These are phyloP conservation scores for Eremophila alpestris DNA, from an alignment of 2,797 vertebrate genomes.

Conservation along the genomic window DNA sequence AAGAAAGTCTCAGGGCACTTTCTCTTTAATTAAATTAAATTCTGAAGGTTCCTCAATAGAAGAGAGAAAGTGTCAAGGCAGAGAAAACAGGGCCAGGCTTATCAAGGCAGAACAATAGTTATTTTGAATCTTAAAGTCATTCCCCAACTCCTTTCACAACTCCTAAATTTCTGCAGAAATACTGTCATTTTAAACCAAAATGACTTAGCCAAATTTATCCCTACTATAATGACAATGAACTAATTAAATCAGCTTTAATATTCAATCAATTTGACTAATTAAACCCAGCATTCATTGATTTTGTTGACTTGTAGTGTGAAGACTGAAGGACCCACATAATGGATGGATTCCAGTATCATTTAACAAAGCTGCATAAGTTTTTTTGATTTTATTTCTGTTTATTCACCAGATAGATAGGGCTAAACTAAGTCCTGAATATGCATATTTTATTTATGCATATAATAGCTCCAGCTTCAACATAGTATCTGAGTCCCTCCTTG, in stretches of 20 bases:
- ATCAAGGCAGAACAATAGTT: neutral
- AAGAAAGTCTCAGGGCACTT: neutral
- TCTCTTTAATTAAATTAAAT: conserved; percentile 25
- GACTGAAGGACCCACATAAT: neutral
- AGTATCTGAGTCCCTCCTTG: neutral
- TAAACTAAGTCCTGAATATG: neutral
- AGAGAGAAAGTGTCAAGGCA: neutral
- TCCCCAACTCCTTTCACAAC: neutral
- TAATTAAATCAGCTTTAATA: conserved; percentile 13
- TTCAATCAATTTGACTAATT: neutral
- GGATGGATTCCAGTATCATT: neutral
- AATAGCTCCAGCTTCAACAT: neutral
- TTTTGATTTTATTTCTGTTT: neutral
- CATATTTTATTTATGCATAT: neutral
- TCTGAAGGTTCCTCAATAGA: neutral
- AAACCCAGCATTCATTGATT: neutral
- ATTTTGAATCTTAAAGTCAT: neutral
- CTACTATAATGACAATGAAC: neutral
- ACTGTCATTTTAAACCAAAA: neutral
- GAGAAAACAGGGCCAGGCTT: neutral
- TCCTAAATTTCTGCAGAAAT: neutral
- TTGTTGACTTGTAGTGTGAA: neutral
- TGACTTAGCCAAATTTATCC: neutral
- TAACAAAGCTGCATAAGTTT: neutral
- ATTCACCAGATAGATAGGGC: neutral